Base-by-base conservation (phyloP, 1,140 invertebrate species). In the Linepithema humile region DNA sequence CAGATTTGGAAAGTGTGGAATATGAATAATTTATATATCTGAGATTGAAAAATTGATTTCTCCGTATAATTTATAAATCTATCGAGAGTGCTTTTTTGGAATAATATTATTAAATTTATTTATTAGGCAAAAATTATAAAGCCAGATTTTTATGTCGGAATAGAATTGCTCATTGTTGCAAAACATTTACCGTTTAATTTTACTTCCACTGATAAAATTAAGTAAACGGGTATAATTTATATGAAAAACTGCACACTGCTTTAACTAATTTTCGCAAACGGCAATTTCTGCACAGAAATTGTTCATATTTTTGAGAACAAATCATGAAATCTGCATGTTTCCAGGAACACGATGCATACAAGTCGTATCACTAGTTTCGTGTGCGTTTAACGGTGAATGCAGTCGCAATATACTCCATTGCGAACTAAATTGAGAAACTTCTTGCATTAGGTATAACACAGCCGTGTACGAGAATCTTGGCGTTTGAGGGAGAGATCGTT, bases 381-480 rank as follows among this genome's bases (percentile, higher is more conserved):
- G 53, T 74, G 69, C 78, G 57, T 82, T 82, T 80, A 80, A 80
- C 70, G 73, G 69, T 55, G 69, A 59, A 62, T 74, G 78, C 70
- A 82, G 69, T 74, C 43, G 70, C 78, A 60, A 59, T 74, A 69
- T 82, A 82, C 67, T 82, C 57, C 29, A 82, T 62, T 60, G 78
- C 78, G 70, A 82, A 60, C 78, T 74, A 82, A 82, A 82, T 82
- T 82, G 78, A 74, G 78, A 82, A 82, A 82, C 67, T 82, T 82
- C 70, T 74, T 82, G 78, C 78, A 82, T 82, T 82, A 82, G 53
- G 55, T 74, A 82, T 82, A 82, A 82, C 78, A 74, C 69, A 82
- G 69, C 38, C 78, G 43, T 67, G 50, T 48, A 74, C 69, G 45
- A 35, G 69, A 59, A 82, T 82, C 75, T 80, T 80, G 75, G 64